Evolutionary conservation across 2,888 invertebrate genomes (phyloP).

Genomic region (Drosophila algonquin): DNA sequence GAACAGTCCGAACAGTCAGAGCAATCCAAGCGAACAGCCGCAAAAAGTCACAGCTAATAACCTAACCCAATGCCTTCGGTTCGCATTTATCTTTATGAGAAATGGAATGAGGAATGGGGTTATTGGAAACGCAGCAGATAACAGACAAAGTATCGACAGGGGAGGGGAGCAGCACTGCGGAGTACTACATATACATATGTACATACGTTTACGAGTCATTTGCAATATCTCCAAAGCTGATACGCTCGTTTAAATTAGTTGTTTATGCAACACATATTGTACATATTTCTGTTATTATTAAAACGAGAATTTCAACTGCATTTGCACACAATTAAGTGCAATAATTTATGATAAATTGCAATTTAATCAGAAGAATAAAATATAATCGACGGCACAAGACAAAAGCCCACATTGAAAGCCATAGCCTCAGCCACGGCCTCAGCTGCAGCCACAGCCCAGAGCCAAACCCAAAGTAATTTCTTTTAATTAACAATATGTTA

Average conservation of each 20-base stretch:
- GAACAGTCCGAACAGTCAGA: not conserved
- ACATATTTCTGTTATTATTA: conserved; percentile 26
- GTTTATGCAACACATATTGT: conserved; percentile 59
- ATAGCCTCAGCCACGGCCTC: not conserved
- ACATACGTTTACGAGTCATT: conserved; percentile 45
- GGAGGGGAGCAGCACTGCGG: conserved; percentile 4
- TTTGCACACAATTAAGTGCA: conserved; percentile 54
- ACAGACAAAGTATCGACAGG: conserved; percentile 25
- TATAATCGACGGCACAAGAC: conserved; percentile 31
- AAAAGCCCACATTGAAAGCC: not conserved
- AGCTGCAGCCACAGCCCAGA: not conserved
- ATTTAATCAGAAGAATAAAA: conserved; percentile 44
- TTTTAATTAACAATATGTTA: conserved; percentile 50
- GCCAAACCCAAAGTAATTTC: conserved; percentile 37
- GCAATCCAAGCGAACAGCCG: conserved; percentile 32
- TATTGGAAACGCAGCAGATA: conserved; percentile 71
- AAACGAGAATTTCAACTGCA: conserved; percentile 52
- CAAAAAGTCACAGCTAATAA: conserved; percentile 65
- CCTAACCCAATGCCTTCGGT: conserved; percentile 66
- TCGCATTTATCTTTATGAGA: conserved; percentile 76
- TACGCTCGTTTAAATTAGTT: conserved; percentile 55
- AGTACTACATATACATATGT: not conserved
- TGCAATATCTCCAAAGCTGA: conserved; percentile 45
- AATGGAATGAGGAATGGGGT: conserved; percentile 71
- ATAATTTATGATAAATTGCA: conserved; percentile 50